Base-by-base conservation (phyloP, 2,797 vertebrate species). In the Gallirallus australis region DNA sequence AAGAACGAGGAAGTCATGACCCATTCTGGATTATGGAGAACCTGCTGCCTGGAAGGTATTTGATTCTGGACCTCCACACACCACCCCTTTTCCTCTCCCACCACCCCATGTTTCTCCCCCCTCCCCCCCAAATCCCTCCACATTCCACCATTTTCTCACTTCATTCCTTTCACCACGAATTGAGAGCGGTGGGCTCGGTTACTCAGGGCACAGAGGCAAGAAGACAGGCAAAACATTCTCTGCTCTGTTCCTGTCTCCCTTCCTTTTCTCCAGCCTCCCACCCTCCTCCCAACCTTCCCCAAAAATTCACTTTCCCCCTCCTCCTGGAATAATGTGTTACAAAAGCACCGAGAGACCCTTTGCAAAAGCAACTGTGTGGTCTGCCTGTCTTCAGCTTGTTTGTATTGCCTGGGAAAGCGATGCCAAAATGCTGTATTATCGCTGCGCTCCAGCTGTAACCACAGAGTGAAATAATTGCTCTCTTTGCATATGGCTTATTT, bases 1-100 rank as follows among this genome's bases (percentile, higher is more conserved):
- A 99, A 99, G 98, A 99, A 99, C 96, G 99, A 99, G 98, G 99
- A 99, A 98, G 99, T 99, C 98, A 99, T 99, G 99, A 99, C 99
- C 97, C 99, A 99, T 98, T 99, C 99, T 88, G 99, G 99, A 98
- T 98, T 99, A 97, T 99, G 99, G 99, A 99, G 99, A 98, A 99
- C 99, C 97, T 99, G 99, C 99, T 99, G 99, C 98, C 98, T 99
- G 96, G 99, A 99, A 99, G 99, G 99, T 99, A 99, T 98, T 98
- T 98, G 94, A 97, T 97, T 96, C 84, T 86, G 96, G 97, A 97
- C 92, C 96, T 96, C 93, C 95, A 95, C 96, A 64, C 42, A 37
- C 15, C 48, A 70, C 53, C 50, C 61, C 64, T 47, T 37, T 89
- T 65, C 89, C 87, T 89, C 94, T 95, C 96, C 93, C 95, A 90